These are phyloP conservation scores for Hesperophylax magnus DNA, from an alignment of 1,140 invertebrate species.

Conservation along the genomic window DNA sequence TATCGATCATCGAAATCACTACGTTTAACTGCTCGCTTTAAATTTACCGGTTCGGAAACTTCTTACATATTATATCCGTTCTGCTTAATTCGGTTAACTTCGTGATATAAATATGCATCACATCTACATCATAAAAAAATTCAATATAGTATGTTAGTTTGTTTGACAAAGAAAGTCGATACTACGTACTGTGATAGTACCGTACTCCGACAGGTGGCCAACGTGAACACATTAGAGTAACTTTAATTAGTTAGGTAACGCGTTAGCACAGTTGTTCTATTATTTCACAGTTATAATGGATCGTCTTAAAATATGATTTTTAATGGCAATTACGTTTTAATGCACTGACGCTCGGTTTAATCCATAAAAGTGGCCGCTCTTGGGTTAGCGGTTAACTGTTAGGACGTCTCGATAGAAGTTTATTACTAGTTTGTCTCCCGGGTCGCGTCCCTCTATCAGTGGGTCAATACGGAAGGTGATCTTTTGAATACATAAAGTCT, in stretches of 20 bases:
- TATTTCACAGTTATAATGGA: conserved; percentile 21
- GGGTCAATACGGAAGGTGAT: conserved; percentile 3
- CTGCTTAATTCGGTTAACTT: not conserved
- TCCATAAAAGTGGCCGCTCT: not conserved
- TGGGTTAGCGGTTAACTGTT: not conserved
- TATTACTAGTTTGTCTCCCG: conserved; percentile 22
- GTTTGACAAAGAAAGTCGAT: not conserved
- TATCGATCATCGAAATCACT: conserved; percentile 5
- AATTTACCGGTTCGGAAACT: not conserved
- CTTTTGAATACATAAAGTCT: conserved; percentile 9
- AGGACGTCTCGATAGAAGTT: not conserved
- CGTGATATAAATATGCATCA: not conserved
- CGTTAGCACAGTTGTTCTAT: not conserved
- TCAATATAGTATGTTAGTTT: not conserved
- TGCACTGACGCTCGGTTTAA: too few relatives aligned
- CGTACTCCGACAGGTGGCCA: conserved; percentile 6
- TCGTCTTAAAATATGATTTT: too few relatives aligned
- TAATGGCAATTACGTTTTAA: too few relatives aligned
- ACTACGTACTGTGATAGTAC: not conserved
- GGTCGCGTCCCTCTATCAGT: conserved; percentile 13
- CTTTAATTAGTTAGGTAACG: not conserved
- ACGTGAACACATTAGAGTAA: not conserved
- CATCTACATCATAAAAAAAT: not conserved
- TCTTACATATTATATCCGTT: not conserved
- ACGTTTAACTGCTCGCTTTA: not conserved